Evolutionary conservation across 2,113 vertebrate species (phyloP), one percentile per base, ranked within the genome.

Genomic region (Scolopax mira): DNA sequence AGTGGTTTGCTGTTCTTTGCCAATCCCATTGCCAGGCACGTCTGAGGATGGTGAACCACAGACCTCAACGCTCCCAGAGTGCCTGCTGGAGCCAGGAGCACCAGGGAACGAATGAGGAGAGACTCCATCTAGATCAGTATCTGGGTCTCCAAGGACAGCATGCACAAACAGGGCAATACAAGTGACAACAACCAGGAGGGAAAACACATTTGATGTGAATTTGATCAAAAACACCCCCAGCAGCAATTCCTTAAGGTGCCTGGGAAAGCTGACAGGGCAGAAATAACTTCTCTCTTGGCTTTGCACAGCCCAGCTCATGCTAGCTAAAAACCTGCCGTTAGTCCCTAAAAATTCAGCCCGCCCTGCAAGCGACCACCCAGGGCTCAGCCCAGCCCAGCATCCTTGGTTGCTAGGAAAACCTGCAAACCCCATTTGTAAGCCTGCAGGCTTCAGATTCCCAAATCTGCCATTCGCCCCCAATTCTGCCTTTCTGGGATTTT

Each of bases 261-360:
- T 28, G 77, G 74, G 92, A 96, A 72, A 93, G 95, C 92, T 91
- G 85, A 87, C 52, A 44, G 74, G 75, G 57, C 65, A 71, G 60
- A 93, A 95, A 64, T 60, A 82, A 61, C 52, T 88, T 89, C 57
- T 91, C 30, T 61, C 57, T 35, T 85, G 79, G 70, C 70, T 95
- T 85, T 55, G 88, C 78, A 89, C 46, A 69, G 23, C 80, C 28
- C 12, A 78, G 69, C 46, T 42, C 51, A 41, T 84, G 86, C 64
- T 64, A 81, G 77, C n/a, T 58, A 58, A 80, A 74, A 87, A 39
- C 73, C 73, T 88, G 62, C 33, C 44, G 33, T 55, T 44, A 82
- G 66, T 28, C 33, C 74, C 44, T 24, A 81, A 85, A 79, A 95
- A 48, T 30, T 69, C 85, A 89, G 24, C n/a, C 67, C 4, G 9